Base-by-base conservation (phyloP, 37 sponge, comb jelly and placozoan genomes). In the Hexactinellida sp. region DNA sequence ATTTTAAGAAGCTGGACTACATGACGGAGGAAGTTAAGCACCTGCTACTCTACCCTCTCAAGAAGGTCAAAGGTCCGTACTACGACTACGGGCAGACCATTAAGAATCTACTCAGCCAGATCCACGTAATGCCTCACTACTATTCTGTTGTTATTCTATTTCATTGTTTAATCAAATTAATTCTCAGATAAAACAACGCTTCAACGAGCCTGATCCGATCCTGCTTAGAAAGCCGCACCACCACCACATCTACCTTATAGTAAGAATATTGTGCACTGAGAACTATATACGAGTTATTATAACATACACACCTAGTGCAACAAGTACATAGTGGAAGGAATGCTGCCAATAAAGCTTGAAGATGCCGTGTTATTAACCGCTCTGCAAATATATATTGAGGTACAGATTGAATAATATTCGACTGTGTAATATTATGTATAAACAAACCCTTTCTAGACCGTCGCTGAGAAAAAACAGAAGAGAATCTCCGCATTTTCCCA, bases 361-460 rank as follows among this genome's bases (percentile, higher is more conserved):
- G 76, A 87, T 84, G 91, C 89, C 0, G 52, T 91, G 19, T 83
- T 52, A 34, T 83, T 93, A 82, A 83, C 88, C 13, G 88, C 88
- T 36, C 87, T 93, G 24, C 91, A 93, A 83, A 82, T 93, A 13
- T 91, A 91, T 85, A 91, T 91, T 37, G 91, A 93, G 84, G 76
- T 63, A 63, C 5, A 7, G 3, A 3, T 25, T 28, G 5, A 28
- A 25, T 28, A 23, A 32, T 63, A 63, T 25, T 21, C 5, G 76
- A 3, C 34, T 32, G 5, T 63, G 21, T 7, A 21, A 10, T 21
- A 7, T 63, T 63, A 25, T 32, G 1, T 25, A 63, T 32, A 32
- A 21, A 7, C 30, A 21, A 3, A 32, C 21, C 3, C 13, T 28
- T 63, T 63, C 5, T n/a, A 63, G 76, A 63, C 76, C 3, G 76